These are phyloP conservation scores for Eupeodes latifasciatus DNA, from an alignment of 2,888 invertebrate species.

Conservation along the genomic window DNA sequence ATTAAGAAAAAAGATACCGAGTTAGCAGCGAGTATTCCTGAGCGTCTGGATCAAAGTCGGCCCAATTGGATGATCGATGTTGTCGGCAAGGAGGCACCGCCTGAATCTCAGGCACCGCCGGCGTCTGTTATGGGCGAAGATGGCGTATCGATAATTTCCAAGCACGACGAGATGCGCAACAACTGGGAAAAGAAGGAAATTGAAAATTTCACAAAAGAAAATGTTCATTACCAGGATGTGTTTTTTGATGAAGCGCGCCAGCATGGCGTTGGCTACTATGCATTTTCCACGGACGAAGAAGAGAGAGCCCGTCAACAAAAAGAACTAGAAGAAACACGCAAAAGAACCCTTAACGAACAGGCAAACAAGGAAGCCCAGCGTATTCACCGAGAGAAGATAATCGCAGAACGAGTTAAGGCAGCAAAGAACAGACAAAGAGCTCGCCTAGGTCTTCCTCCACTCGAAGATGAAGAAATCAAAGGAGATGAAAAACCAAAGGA, in stretches of 20 bases:
- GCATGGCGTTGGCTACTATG: constrained; percentile 96
- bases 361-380: constrained; percentile 87
- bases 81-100: constrained; percentile 78
- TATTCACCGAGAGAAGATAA: constrained; percentile 87
- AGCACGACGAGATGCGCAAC: constrained; percentile 89
- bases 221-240: constrained; percentile 96
- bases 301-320: constrained; percentile 92
- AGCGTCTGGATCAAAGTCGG: constrained; percentile 82
- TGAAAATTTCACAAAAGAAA: constrained; percentile 88
- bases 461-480: constrained; percentile 84
- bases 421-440: constrained; percentile 90
- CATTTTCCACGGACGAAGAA: constrained; percentile 94
- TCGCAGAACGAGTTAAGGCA: constrained; percentile 89
- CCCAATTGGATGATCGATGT: constrained; percentile 83
- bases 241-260: constrained; percentile 95
- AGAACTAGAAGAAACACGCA: constrained; percentile 89
- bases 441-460: constrained; percentile 89
- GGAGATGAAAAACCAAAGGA: constrained; percentile 42
- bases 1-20: constrained; percentile 88
- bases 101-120: constrained; percentile 81
- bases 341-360: constrained; percentile 89
- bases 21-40: constrained; percentile 81
- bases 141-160: constrained; percentile 85
- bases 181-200: constrained; percentile 95
- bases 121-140: constrained; percentile 84